Conservation (phyloP, 1,140 invertebrate genomes). For the Potamilus streckersoni region DNA sequence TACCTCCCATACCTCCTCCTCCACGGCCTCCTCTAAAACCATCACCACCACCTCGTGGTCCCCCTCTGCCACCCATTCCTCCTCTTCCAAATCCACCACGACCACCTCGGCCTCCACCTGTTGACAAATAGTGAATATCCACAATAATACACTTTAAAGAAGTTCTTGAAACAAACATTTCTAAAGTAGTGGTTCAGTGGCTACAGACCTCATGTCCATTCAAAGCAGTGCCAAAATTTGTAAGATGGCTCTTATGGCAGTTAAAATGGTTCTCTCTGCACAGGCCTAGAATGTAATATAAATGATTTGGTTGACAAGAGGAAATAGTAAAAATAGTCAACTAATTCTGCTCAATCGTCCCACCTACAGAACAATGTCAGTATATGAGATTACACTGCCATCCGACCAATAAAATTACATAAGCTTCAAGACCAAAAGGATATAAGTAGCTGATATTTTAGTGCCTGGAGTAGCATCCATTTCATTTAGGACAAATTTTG, state of each 20-base stretch:
- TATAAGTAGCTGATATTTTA: too few relatives aligned
- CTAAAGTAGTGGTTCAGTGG: not conserved
- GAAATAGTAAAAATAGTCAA: too few relatives aligned
- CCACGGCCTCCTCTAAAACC: slow-evolving; percentile 2
- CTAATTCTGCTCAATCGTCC: too few relatives aligned
- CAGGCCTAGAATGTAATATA: too few relatives aligned
- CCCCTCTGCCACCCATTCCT: slow-evolving; percentile 8
- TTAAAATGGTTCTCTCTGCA: not conserved
- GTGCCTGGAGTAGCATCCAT: too few relatives aligned
- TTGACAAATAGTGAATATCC: not conserved
- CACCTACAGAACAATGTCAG: too few relatives aligned
- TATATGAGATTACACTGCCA: too few relatives aligned
- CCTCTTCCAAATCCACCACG: slow-evolving; percentile 8
- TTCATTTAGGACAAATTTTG: too few relatives aligned
- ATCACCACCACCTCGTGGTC: slow-evolving; percentile 12
- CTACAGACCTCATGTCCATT: not conserved
- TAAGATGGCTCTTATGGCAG: not conserved
- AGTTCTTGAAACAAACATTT: not conserved
- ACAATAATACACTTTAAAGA: not conserved
- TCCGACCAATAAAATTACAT: too few relatives aligned
- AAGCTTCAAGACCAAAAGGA: too few relatives aligned
- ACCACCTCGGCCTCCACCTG: slow-evolving; percentile 7
- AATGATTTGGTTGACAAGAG: too few relatives aligned
- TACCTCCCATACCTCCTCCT: not conserved
- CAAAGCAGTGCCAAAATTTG: not conserved